Evolutionary conservation across 2,797 vertebrate genomes (phyloP), one percentile per base, ranked within the genome.

Genomic region (Tenualosa ilisha): DNA sequence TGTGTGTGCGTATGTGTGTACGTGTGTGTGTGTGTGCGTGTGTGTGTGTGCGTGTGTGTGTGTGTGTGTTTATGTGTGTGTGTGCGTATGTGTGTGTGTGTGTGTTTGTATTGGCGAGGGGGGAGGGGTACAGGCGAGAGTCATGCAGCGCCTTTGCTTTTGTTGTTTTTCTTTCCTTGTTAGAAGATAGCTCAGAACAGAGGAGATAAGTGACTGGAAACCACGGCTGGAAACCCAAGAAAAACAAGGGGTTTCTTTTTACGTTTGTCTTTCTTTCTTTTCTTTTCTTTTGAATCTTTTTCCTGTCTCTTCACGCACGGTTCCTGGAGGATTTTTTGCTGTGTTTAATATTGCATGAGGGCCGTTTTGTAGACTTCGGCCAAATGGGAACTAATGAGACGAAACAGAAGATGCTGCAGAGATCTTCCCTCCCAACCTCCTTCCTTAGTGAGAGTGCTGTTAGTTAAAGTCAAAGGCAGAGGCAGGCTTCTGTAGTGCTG

Each of bases 341-440:
- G 90, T 91, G 89, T 89, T 93, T 90, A 89, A 91, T 92, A 93
- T 94, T 92, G 92, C 92, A 89, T 75, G 88, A 93, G 91, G 86
- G 93, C 91, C 91, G 81, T 92, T 92, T 91, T 24, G 92, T 89
- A 87, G 91, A 91, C 81, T 85, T 89, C 54, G 91, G 93, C 94
- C 95, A 94, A 92, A 93, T 94, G 84, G 91, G 88, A 94, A 90
- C 94, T 92, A 96, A 96, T 92, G 95, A 95, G 92, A 90, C 93
- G 93, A 93, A 96, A 92, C 90, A 91, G 91, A 92, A 92, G 93
- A 92, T 91, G 84, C 90, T 95, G 90, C 83, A 89, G 86, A 91
- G 90, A 91, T 84, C 65, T 87, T 93, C 91, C 92, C 93, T 91
- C 91, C 90, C 51, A 9, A 2, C 50, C 50, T 50, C 49, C 49